phyloP scores from a whole-genome alignment of 2,888 invertebrate genomes.

The Ferrisia virgata region DNA sequence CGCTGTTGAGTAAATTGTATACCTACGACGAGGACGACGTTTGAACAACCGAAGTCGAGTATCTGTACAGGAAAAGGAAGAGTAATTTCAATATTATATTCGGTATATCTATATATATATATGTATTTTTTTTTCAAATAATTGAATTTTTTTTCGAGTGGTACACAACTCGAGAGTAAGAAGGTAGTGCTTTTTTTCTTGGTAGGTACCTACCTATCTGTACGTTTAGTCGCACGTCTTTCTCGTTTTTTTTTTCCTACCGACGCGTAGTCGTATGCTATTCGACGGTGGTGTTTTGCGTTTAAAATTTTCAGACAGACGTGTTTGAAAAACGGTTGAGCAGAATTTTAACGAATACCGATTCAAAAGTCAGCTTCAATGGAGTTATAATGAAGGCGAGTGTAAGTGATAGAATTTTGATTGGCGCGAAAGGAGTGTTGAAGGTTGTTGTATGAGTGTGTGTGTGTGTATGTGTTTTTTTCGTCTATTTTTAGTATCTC shows the following conservation, averaged over 20 bases:
- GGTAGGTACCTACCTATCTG: no score
- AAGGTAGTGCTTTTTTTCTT: background rate
- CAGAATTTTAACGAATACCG: constrained; percentile 9
- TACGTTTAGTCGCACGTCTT: no score
- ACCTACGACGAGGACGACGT: background rate
- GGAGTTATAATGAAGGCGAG: constrained; percentile 1
- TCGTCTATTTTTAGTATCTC: no score
- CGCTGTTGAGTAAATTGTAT: background rate
- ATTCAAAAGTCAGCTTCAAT: background rate
- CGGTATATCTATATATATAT: no score
- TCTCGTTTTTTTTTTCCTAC: no score
- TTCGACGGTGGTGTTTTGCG: background rate
- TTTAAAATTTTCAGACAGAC: background rate
- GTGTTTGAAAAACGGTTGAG: background rate
- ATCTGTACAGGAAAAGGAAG: background rate
- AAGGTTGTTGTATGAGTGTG: background rate
- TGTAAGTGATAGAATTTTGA: background rate
- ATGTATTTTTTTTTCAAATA: background rate
- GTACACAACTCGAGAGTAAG: background rate
- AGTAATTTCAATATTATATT: constrained; percentile 4
- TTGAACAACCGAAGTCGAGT: background rate
- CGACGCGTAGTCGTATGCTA: background rate
- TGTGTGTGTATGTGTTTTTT: no score
- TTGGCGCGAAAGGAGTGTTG: background rate
- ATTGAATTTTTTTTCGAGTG: background rate